A percentile compares a stretch with the other conserved stretches of the same genome.
These are phyloP conservation scores for Drosophila pseudotalamancana DNA, from an alignment of 2,888 invertebrate genomes.

Conservation along the genomic window DNA sequence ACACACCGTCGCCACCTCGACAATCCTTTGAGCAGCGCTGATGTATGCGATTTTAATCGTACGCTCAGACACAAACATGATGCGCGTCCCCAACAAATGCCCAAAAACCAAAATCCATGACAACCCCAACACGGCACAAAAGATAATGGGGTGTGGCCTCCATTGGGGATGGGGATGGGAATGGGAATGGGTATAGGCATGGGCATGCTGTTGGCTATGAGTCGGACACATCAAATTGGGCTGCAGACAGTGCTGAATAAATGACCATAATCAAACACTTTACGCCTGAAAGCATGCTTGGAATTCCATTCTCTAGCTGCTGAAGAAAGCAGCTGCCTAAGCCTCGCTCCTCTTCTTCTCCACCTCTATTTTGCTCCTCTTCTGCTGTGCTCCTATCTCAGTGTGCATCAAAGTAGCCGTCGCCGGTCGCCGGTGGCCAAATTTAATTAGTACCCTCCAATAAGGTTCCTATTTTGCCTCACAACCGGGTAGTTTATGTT, in stretches of 20 bases:
- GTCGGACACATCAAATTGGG: slow-evolving; percentile 11
- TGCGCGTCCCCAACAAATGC: slow-evolving; percentile 26
- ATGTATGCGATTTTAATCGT: slow-evolving; percentile 76
- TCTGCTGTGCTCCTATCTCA: slow-evolving; percentile 38
- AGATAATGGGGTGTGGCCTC: slow-evolving; percentile 42
- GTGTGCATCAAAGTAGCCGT: slow-evolving; percentile 56
- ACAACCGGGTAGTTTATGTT: slow-evolving; percentile 3
- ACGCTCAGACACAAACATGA: slow-evolving; percentile 72
- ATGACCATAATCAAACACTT: slow-evolving; percentile 82
- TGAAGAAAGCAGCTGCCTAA: slow-evolving; percentile 51
- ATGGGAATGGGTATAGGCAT: neutral
- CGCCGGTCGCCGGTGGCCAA: slow-evolving; percentile 71
- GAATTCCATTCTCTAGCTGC: slow-evolving; percentile 16
- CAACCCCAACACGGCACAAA: slow-evolving; percentile 48
- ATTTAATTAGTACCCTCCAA: slow-evolving; percentile 69
- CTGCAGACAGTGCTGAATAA: slow-evolving; percentile 67
- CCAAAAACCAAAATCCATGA: slow-evolving; percentile 64
- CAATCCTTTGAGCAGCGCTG: slow-evolving; percentile 49
- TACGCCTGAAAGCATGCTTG: slow-evolving; percentile 75
- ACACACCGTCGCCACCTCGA: neutral
- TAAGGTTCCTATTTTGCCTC: slow-evolving; percentile 19
- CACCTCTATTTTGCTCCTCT: too few species aligned
- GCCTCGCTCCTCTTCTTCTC: too few species aligned
- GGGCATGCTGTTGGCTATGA: neutral
- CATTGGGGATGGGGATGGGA: too few species aligned